Conservation (phyloP, 2,888 invertebrate species). For the Thecophora atra region DNA sequence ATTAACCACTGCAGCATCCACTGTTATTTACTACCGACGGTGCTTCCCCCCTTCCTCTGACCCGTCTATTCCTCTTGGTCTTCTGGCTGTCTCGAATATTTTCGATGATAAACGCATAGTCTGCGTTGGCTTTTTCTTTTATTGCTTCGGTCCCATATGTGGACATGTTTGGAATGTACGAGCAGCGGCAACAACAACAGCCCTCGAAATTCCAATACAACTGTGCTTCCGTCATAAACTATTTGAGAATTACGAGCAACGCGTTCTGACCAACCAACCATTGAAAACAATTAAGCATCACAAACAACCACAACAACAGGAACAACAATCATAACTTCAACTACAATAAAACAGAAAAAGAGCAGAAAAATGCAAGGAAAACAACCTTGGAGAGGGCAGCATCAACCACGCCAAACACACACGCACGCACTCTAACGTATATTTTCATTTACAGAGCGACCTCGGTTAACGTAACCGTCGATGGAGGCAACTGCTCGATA, state of each 20-base stretch:
- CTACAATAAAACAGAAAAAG: not conserved
- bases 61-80: not conserved
- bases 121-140: slow-evolving; percentile 12
- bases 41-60: not conserved
- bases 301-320: not conserved
- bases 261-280: slow-evolving; percentile 14
- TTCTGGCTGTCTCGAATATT: not conserved
- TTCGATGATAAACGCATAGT: not conserved
- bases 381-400: slow-evolving; percentile 16
- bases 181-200: not conserved
- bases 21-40: not conserved
- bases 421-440: not conserved
- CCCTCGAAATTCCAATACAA: not conserved
- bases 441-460: no score
- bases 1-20: not conserved
- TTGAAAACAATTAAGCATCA: slow-evolving; percentile 24
- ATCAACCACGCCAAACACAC: not conserved
- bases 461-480: no score
- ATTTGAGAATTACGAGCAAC: slow-evolving; percentile 39
- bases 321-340: no score
- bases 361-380: not conserved
- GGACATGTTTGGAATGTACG: slow-evolving; percentile 15
- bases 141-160: slow-evolving; percentile 23
- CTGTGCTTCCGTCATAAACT: slow-evolving; percentile 30
- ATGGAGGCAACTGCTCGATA: no score